Evolutionary conservation across 2,797 vertebrate species (phyloP).

Genomic region (Aplochiton taeniatus): DNA sequence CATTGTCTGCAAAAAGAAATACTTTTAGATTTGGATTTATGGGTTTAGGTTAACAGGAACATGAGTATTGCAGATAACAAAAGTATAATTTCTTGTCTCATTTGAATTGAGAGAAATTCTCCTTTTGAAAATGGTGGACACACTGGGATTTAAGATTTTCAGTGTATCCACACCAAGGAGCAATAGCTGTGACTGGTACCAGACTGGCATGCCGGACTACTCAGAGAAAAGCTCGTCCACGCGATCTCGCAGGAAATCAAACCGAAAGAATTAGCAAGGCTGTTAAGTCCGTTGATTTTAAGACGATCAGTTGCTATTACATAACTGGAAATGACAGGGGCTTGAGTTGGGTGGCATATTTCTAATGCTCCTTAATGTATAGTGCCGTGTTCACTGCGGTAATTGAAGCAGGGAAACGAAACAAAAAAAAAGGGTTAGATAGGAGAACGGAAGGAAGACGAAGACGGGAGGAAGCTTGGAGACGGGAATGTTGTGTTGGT

Average conservation of each 20-base stretch:
- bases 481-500: background rate
- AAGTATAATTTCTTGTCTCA: background rate
- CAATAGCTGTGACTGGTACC: conserved; percentile 48
- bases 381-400: background rate
- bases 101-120: background rate
- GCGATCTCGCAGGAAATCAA: conserved; percentile 43
- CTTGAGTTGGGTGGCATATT: conserved; percentile 29
- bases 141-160: conserved; percentile 1
- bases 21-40: background rate
- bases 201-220: conserved; percentile 17
- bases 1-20: conserved; percentile 55
- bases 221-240: conserved; percentile 61
- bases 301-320: conserved; percentile 61
- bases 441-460: conserved; percentile 10
- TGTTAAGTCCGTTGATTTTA: conserved; percentile 57
- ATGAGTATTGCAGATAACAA: conserved; percentile 30
- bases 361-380: background rate
- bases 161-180: conserved; percentile 16
- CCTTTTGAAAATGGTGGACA: conserved; percentile 5
- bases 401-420: conserved; percentile 1
- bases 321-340: conserved; percentile 45
- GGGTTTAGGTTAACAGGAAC: conserved; percentile 39
- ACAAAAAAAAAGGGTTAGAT: too few relatives aligned
- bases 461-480: too few relatives aligned
- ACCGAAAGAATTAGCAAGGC: conserved; percentile 48